Evolutionary conservation across 2,888 invertebrate species (phyloP).

Genomic region (Cataglyphis livida): DNA sequence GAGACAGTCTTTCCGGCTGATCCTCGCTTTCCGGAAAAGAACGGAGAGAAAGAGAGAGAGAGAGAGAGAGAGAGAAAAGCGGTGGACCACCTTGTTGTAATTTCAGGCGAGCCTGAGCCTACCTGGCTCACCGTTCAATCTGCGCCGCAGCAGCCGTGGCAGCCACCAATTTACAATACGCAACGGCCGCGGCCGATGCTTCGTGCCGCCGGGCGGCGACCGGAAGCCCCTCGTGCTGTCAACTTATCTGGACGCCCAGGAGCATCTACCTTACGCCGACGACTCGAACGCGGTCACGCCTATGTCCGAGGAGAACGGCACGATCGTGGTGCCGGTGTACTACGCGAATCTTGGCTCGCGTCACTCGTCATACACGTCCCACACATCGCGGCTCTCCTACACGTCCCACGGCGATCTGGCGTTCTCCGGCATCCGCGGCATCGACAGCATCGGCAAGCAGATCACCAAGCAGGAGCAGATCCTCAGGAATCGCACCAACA

Average conservation of each 20-base stretch:
- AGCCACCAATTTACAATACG: constrained; percentile 97
- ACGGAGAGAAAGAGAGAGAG: constrained; percentile 57
- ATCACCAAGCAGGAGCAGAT: constrained; percentile 94
- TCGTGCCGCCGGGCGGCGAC: constrained; percentile 93
- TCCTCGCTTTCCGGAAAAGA: neutral
- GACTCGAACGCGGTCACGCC: constrained; percentile 99
- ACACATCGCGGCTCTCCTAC: constrained; percentile 96
- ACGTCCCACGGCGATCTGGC: constrained; percentile 96
- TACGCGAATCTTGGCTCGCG: constrained; percentile 93
- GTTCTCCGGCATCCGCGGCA: constrained; percentile 88
- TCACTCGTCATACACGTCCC: constrained; percentile 98
- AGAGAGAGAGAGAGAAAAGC: constrained; percentile 71
- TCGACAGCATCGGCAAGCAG: constrained; percentile 87
- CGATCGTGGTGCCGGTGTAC: constrained; percentile 96
- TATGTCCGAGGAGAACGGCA: constrained; percentile 98
- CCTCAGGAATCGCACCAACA: constrained; percentile 91
- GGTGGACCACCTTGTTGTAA: constrained; percentile 75
- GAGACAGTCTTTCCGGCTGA: constrained; percentile 12
- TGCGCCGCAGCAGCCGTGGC: constrained; percentile 95
- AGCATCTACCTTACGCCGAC: constrained; percentile 98
- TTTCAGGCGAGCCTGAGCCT: constrained; percentile 97
- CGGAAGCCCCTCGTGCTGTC: constrained; percentile 97
- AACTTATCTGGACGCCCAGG: constrained; percentile 97
- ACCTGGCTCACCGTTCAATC: constrained; percentile 98
- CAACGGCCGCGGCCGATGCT: constrained; percentile 92